Evolutionary conservation across 2,113 vertebrate species (phyloP).

Genomic region (Alligator sinensis): DNA sequence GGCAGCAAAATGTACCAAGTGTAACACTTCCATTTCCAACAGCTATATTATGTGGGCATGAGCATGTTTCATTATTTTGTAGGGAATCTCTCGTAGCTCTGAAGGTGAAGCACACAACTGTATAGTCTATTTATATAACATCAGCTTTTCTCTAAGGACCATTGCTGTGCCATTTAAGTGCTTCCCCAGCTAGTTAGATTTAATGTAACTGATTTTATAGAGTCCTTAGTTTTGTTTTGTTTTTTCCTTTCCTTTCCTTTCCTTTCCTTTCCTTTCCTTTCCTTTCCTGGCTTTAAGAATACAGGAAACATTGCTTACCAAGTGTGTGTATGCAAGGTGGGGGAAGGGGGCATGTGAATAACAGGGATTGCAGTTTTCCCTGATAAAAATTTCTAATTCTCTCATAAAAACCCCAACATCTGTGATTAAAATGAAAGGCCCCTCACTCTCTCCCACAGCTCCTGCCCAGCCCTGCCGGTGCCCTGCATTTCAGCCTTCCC

Average conservation of each 20-base stretch:
- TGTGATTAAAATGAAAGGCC: no score
- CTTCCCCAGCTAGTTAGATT: neutral
- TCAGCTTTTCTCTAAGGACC: constrained; percentile 19
- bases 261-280: neutral
- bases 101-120: neutral
- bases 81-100: neutral
- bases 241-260: neutral
- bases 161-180: neutral
- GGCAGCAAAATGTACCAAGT: constrained; percentile 20
- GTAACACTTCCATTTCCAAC: neutral
- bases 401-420: no score
- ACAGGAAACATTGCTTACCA: neutral
- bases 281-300: neutral
- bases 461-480: no score
- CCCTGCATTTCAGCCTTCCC: no score
- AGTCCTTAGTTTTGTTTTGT: neutral
- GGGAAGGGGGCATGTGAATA: neutral
- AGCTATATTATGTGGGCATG: neutral
- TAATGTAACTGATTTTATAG: neutral
- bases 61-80: neutral
- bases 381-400: no score
- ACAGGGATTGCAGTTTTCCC: neutral
- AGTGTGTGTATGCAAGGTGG: neutral
- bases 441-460: no score
- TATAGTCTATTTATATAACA: neutral